A percentile compares a stretch with the other conserved stretches of the same genome.
phyloP scores from a whole-genome alignment of 2,797 vertebrate species.

The Tadarida brasiliensis region DNA sequence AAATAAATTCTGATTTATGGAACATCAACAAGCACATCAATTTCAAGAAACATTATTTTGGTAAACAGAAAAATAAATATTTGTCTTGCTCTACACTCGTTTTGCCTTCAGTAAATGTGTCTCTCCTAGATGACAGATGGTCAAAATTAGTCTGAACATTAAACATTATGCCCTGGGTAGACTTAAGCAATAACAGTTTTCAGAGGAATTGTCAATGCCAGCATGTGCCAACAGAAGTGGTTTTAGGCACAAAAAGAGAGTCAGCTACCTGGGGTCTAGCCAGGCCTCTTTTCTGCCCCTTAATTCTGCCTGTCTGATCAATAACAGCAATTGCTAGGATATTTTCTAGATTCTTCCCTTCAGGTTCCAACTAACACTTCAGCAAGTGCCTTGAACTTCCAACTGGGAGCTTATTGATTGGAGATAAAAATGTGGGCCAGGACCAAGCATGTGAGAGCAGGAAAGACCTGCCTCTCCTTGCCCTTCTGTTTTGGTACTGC shows the following conservation, averaged over 20 bases:
- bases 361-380: neutral
- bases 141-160: slow-evolving; percentile 41
- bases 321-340: neutral
- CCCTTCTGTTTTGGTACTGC: neutral
- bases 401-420: neutral
- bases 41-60: slow-evolving; percentile 48
- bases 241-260: neutral
- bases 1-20: slow-evolving; percentile 49
- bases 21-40: neutral
- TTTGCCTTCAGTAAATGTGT: neutral
- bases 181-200: slow-evolving; percentile 30
- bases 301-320: neutral
- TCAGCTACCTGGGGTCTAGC: neutral
- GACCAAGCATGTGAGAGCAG: neutral
- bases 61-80: slow-evolving; percentile 40
- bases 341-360: slow-evolving; percentile 41
- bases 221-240: neutral
- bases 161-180: neutral
- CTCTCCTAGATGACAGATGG: slow-evolving; percentile 5
- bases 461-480: neutral
- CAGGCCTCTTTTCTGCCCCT: neutral
- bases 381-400: neutral
- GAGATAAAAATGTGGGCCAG: neutral
- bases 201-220: neutral
- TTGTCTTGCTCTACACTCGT: neutral